phyloP scores from a whole-genome alignment of 1,140 invertebrate genomes.

The Lordiphosa stackelbergi region DNA sequence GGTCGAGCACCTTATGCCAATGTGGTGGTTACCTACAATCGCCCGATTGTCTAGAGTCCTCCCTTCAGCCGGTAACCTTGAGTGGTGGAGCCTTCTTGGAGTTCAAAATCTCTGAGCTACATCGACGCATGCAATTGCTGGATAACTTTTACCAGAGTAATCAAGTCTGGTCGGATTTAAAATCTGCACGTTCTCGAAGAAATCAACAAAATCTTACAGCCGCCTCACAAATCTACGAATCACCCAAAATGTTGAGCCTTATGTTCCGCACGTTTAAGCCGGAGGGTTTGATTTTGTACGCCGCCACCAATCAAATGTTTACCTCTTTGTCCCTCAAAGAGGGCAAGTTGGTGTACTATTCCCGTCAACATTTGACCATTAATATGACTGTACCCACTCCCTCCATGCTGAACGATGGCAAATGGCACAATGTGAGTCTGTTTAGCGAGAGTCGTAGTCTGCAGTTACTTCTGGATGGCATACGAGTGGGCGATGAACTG shows the following conservation, averaged over 20 bases:
- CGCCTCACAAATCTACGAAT: constrained; percentile 62
- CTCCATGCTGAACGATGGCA: constrained; percentile 84
- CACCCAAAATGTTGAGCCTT: constrained; percentile 86
- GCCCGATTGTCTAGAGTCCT: constrained; percentile 86
- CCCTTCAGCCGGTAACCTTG: constrained; percentile 87
- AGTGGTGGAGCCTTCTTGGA: constrained; percentile 87
- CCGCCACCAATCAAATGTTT: constrained; percentile 91
- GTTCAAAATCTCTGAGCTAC: constrained; percentile 89
- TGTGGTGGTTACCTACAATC: constrained; percentile 85
- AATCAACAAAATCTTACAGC: constrained; percentile 41
- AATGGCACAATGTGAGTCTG: constrained; percentile 91
- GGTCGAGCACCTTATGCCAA: constrained; percentile 85
- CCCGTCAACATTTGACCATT: constrained; percentile 85
- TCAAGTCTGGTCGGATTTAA: constrained; percentile 80
- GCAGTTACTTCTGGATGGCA: constrained; percentile 83
- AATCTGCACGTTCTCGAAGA: constrained; percentile 25
- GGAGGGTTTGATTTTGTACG: constrained; percentile 88
- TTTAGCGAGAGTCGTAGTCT: constrained; percentile 83
- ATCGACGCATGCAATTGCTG: constrained; percentile 89
- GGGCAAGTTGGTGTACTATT: constrained; percentile 86
- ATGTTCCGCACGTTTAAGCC: constrained; percentile 87
- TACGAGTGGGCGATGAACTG: constrained; percentile 88
- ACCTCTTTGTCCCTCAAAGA: constrained; percentile 87
- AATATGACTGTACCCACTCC: constrained; percentile 85
- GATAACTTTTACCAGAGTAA: constrained; percentile 86